Evolutionary conservation across 2,888 invertebrate species (phyloP), one percentile per base, ranked within the genome.

Genomic region (Crematogaster levior): DNA sequence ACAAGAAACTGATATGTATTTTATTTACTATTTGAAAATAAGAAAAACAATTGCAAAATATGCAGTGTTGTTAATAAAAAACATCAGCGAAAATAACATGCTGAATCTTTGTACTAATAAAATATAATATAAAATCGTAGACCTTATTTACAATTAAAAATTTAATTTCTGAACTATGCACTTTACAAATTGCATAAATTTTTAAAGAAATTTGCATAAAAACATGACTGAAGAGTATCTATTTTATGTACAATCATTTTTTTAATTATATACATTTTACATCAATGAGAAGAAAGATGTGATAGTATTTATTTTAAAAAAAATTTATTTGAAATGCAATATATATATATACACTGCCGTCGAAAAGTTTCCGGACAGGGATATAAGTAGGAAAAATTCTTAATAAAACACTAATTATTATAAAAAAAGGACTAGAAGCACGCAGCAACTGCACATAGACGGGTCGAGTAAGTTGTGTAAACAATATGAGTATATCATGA

Each of bases 1-100:
- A 53, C 15, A 68, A 53, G 6, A 40, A 30, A 46, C 70, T 53
- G 15, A 37, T 58, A 63, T n/a, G 24, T 63, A 48, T 63, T 75
- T 63, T 75, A 48, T 24, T 61, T 74, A 48, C n/a, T 5, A 43
- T 15, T 60, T 60, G 9, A 46, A 46, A 73, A 60, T 43, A 60
- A 30, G 30, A 73, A 43, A 43, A 40, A 15, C 4, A 3, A 24
- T 58, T 3, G 0, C 9, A 43, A 40, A 27, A 58, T 2, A 27
- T 58, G 10, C 10, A 72, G 15, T 58, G 15, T 72, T 40, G 40
- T 58, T 58, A 27, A 43, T 63, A 3, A 24, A 48, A 73, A 51
- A 48, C 1, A 37, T 30, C 34, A 15, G 12, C 7, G 58, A 15
- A 46, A 60, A 24, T 27, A 9, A 15, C 60, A 21, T 27, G 15